A percentile compares a stretch with the other conserved stretches of the same genome.
Evolutionary conservation across 2,888 invertebrate genomes (phyloP).

Genomic region (Melanotus villosus): DNA sequence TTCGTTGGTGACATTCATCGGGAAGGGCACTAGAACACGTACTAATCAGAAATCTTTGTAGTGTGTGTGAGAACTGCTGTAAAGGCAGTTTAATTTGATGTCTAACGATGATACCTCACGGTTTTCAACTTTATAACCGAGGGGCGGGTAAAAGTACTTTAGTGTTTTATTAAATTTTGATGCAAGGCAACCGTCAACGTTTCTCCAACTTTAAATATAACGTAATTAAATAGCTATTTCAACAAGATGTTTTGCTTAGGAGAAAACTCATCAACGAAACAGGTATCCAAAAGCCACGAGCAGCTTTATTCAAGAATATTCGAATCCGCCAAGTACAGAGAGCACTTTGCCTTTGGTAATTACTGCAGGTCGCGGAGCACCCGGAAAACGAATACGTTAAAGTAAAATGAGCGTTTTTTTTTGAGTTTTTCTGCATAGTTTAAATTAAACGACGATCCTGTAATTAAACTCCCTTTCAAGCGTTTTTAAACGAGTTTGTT

Average conservation of each 20-base stretch:
- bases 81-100: slow-evolving; percentile 55
- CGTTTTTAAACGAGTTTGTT: slow-evolving; percentile 15
- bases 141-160: slow-evolving; percentile 17
- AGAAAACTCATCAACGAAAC: slow-evolving; percentile 41
- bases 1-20: slow-evolving; percentile 71
- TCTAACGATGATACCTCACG: slow-evolving; percentile 57
- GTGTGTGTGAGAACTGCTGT: slow-evolving; percentile 45
- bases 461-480: slow-evolving; percentile 21
- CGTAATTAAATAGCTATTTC: slow-evolving; percentile 48
- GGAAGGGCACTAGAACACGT: slow-evolving; percentile 62
- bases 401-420: slow-evolving; percentile 29
- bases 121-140: slow-evolving; percentile 38
- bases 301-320: slow-evolving; percentile 20
- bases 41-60: slow-evolving; percentile 51
- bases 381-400: slow-evolving; percentile 29
- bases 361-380: slow-evolving; percentile 29
- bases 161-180: slow-evolving; percentile 48
- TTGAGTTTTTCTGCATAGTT: slow-evolving; percentile 16
- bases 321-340: no score
- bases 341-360: slow-evolving; percentile 30
- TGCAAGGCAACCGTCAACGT: slow-evolving; percentile 22
- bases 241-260: slow-evolving; percentile 43
- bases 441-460: slow-evolving; percentile 14
- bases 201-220: slow-evolving; percentile 45
- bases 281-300: slow-evolving; percentile 16